phyloP scores from a whole-genome alignment of 2,888 invertebrate species.

The Dicycla oo region DNA sequence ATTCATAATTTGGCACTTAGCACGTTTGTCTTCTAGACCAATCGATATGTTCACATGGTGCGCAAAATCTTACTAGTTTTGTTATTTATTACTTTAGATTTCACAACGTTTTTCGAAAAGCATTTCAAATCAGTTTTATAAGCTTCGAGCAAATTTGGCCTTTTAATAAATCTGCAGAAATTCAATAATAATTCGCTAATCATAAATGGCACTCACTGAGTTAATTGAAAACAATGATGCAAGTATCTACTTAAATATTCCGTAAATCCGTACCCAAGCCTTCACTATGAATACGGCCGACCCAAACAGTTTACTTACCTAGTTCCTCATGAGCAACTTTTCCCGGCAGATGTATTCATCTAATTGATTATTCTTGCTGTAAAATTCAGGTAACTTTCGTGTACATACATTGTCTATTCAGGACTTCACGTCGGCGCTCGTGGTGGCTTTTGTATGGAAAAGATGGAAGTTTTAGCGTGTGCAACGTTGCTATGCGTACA shows the following conservation, averaged over 20 bases:
- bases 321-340: conserved; percentile 67
- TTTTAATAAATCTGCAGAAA: neutral
- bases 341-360: conserved; percentile 74
- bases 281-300: conserved; percentile 66
- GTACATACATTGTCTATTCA: conserved; percentile 50
- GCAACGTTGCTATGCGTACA: neutral
- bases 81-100: too few species aligned
- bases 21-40: too few species aligned
- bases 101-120: too few species aligned
- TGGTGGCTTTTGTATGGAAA: conserved; percentile 39
- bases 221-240: neutral
- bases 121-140: too few species aligned
- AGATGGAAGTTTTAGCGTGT: conserved; percentile 19
- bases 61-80: too few species aligned
- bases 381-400: conserved; percentile 66
- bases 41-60: too few species aligned
- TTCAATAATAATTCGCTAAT: neutral
- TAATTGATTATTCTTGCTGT: conserved; percentile 77
- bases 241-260: conserved; percentile 5
- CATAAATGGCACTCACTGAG: neutral
- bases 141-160: neutral
- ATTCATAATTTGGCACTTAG: too few species aligned
- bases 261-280: neutral
- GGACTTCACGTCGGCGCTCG: neutral
- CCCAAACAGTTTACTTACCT: conserved; percentile 66